Conservation (phyloP, 2,888 invertebrate genomes). For the Eucriotettix oculatus region DNA sequence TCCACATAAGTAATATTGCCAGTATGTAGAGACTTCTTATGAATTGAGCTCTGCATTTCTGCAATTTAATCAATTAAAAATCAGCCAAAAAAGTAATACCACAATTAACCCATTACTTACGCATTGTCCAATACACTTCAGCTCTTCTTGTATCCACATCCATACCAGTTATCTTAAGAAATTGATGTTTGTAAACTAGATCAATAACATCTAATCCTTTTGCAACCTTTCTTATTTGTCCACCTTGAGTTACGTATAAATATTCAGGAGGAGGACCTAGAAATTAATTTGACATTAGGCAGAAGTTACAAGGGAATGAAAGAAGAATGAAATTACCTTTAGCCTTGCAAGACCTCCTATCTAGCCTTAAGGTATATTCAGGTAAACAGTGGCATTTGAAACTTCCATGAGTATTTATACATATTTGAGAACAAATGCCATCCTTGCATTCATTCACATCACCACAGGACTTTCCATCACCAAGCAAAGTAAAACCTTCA, state of each 20-base stretch:
- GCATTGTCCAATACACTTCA: slow-evolving; percentile 31
- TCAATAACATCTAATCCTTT: slow-evolving; percentile 17
- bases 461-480: slow-evolving; percentile 37
- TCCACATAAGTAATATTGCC: slow-evolving; percentile 23
- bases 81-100: background rate
- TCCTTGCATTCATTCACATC: slow-evolving; percentile 59
- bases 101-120: slow-evolving; percentile 15
- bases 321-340: slow-evolving; percentile 23
- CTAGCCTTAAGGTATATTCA: slow-evolving; percentile 32
- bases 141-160: slow-evolving; percentile 31
- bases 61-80: background rate
- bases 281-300: background rate
- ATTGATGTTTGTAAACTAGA: slow-evolving; percentile 17
- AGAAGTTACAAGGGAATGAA: no score
- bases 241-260: slow-evolving; percentile 18
- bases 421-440: slow-evolving; percentile 46
- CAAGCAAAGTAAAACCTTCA: slow-evolving; percentile 35
- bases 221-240: slow-evolving; percentile 21
- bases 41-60: slow-evolving; percentile 12
- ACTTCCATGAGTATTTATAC: slow-evolving; percentile 36
- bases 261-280: slow-evolving; percentile 19
- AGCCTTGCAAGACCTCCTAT: slow-evolving; percentile 45
- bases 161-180: slow-evolving; percentile 31
- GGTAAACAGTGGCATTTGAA: slow-evolving; percentile 40
- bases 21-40: slow-evolving; percentile 22